These are phyloP conservation scores for Drosophila paucipuncta DNA, from an alignment of 2,888 invertebrate species.

Conservation along the genomic window DNA sequence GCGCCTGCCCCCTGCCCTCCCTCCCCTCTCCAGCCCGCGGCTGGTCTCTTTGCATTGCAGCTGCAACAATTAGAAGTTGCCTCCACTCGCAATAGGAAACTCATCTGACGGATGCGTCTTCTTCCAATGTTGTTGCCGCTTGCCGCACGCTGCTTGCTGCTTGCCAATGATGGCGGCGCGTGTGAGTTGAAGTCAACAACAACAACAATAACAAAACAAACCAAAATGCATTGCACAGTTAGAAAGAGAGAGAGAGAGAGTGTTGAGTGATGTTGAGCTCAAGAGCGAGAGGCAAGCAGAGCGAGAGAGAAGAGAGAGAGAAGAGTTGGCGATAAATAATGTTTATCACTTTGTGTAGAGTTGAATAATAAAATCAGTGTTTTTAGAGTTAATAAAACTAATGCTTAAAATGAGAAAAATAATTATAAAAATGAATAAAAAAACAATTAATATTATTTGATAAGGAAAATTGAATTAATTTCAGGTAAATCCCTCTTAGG, in stretches of 20 bases:
- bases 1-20: neutral
- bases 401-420: neutral
- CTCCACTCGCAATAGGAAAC: constrained; percentile 55
- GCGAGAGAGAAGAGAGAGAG: neutral
- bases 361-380: neutral
- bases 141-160: neutral
- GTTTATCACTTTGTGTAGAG: neutral
- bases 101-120: constrained; percentile 69
- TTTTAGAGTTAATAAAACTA: neutral
- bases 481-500: neutral
- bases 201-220: constrained; percentile 29
- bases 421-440: neutral
- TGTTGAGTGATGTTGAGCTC: constrained; percentile 39
- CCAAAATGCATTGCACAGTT: constrained; percentile 24
- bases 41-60: constrained; percentile 46
- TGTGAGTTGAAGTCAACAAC: constrained; percentile 55
- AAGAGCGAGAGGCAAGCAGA: neutral
- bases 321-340: neutral
- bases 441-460: rapidly evolving
- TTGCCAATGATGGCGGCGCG: constrained; percentile 53
- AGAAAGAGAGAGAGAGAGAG: neutral
- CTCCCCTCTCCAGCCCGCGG: neutral
- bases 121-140: constrained; percentile 13
- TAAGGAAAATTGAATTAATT: rapidly evolving
- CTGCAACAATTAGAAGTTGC: constrained; percentile 77